These are phyloP conservation scores for Onychostruthus taczanowskii DNA, from an alignment of 2,113 vertebrate species.

Conservation along the genomic window DNA sequence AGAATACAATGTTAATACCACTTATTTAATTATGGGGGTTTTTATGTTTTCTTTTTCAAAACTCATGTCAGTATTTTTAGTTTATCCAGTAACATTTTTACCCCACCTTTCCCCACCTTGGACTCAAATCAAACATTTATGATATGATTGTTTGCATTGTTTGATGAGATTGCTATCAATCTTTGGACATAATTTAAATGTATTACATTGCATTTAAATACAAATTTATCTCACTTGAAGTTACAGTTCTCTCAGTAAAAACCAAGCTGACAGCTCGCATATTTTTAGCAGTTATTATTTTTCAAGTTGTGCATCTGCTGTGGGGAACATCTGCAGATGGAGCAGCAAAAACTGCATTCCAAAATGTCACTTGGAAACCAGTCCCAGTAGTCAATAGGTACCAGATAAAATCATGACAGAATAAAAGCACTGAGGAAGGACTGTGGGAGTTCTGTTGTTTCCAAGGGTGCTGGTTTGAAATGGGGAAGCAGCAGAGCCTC, in stretches of 20 bases:
- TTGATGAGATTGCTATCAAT: not conserved
- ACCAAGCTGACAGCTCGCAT: not conserved
- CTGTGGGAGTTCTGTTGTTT: not conserved
- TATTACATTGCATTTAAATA: not conserved
- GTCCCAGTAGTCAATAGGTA: not conserved
- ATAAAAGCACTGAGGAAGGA: not conserved
- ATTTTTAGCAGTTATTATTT: constrained; percentile 39
- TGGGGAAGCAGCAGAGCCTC: not conserved
- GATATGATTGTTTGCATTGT: not conserved
- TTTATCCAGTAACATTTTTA: not conserved
- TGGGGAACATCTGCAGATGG: not conserved
- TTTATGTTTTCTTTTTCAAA: not conserved
- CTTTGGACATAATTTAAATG: not conserved
- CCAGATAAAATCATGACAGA: not conserved
- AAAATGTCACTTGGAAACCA: not conserved
- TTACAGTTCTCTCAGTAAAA: not conserved
- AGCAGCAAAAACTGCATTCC: not conserved
- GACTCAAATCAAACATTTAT: not conserved
- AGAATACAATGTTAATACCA: not conserved
- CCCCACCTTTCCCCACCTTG: not conserved
- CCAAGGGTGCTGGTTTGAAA: not conserved
- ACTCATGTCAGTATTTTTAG: not conserved
- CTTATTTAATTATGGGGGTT: not conserved
- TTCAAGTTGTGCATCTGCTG: constrained; percentile 30
- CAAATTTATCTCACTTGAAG: not conserved